A percentile compares a stretch with the other conserved stretches of the same genome.
phyloP scores from a whole-genome alignment of 2,797 vertebrate genomes.

The Rhodeus uyekii region DNA sequence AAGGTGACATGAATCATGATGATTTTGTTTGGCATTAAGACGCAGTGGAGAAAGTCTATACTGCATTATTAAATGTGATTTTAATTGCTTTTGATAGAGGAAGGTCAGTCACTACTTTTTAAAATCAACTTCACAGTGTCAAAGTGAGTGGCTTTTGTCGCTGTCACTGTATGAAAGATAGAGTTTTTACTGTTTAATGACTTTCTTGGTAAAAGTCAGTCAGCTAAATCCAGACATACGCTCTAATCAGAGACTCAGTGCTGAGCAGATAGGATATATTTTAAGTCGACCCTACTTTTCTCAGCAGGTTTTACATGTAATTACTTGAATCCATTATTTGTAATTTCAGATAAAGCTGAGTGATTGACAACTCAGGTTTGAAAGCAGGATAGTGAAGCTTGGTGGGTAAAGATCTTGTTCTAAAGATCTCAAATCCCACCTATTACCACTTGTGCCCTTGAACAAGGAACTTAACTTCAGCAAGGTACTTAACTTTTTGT shows the following conservation, averaged over 20 bases:
- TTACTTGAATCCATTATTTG: constrained; percentile 38
- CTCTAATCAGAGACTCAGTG: constrained; percentile 7
- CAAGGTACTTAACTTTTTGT: neutral
- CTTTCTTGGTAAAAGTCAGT: constrained; percentile 40
- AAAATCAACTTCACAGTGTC: constrained; percentile 14
- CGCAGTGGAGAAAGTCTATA: constrained; percentile 1
- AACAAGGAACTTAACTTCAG: neutral
- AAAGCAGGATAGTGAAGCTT: neutral
- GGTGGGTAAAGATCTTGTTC: neutral
- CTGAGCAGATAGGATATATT: constrained; percentile 17
- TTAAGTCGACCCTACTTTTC: constrained; percentile 10
- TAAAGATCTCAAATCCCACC: neutral
- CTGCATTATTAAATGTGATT: constrained; percentile 37
- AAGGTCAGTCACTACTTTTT: constrained; percentile 30
- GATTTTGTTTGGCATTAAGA: constrained; percentile 23
- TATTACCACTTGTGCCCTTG: neutral
- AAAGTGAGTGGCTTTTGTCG: constrained; percentile 18
- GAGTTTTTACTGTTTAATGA: constrained; percentile 44
- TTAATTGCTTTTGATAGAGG: constrained; percentile 39
- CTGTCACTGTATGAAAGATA: constrained; percentile 32
- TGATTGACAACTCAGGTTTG: constrained; percentile 22
- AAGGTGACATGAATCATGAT: constrained; percentile 8
- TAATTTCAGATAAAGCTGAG: constrained; percentile 28
- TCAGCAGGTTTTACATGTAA: constrained; percentile 20
- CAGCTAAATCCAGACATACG: constrained; percentile 24